These are phyloP conservation scores for Drosophila willistoni DNA, from an alignment of 1,140 invertebrate species.

Conservation along the genomic window DNA sequence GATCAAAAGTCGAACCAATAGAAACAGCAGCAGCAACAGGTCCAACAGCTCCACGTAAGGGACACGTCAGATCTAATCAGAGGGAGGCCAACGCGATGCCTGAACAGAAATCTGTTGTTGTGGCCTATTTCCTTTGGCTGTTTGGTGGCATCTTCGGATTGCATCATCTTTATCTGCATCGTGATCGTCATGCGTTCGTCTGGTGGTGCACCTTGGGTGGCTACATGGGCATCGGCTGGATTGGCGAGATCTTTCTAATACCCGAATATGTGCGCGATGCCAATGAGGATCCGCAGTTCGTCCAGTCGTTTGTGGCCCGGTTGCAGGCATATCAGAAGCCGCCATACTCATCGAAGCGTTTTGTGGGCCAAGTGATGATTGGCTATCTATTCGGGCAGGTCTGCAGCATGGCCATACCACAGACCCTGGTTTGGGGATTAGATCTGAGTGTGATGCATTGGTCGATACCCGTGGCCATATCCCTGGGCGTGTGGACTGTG, in stretches of 20 bases:
- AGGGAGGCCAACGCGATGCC: slow-evolving; percentile 55
- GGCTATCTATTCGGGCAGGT: slow-evolving; percentile 92
- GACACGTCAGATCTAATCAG: slow-evolving; percentile 4
- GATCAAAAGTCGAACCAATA: background rate
- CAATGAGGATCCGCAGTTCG: slow-evolving; percentile 90
- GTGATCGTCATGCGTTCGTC: slow-evolving; percentile 95
- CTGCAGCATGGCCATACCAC: slow-evolving; percentile 89
- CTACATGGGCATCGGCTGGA: slow-evolving; percentile 93
- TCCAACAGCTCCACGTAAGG: background rate
- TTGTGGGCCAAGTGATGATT: slow-evolving; percentile 90
- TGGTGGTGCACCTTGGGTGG: slow-evolving; percentile 94
- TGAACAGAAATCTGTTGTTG: slow-evolving; percentile 87
- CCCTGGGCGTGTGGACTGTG: slow-evolving; percentile 93
- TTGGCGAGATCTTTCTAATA: slow-evolving; percentile 93
- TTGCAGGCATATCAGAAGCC: slow-evolving; percentile 89
- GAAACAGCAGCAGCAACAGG: background rate
- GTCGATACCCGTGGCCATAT: slow-evolving; percentile 88
- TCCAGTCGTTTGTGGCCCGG: slow-evolving; percentile 87
- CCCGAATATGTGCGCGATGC: slow-evolving; percentile 94
- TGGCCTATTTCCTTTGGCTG: slow-evolving; percentile 93
- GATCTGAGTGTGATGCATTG: slow-evolving; percentile 88
- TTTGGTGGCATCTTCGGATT: slow-evolving; percentile 93
- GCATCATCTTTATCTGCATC: slow-evolving; percentile 95
- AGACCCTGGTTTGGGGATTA: slow-evolving; percentile 88
- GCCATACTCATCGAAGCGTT: slow-evolving; percentile 90